Base-by-base conservation (phyloP, 2,113 vertebrate genomes). In the Sturnus vulgaris region DNA sequence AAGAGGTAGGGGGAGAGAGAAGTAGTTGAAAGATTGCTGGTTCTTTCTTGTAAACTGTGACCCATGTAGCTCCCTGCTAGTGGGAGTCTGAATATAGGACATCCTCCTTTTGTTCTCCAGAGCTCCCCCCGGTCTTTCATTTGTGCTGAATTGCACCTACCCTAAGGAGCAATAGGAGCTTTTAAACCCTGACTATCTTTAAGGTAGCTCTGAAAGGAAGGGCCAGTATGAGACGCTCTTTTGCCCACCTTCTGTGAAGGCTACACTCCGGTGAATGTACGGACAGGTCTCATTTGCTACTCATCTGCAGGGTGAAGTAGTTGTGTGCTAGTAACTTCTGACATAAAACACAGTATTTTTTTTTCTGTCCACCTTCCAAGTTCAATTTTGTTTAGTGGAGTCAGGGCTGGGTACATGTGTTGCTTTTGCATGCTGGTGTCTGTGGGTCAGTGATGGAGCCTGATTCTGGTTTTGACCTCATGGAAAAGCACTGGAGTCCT, bases 91-190 rank as follows among this genome's bases (percentile, higher is more conserved):
- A 78, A 83, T 94, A 95, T 93, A 96, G 83, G 83, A 83, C 96
- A 96, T 95, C 86, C 90, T 97, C 86, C 92, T 88, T 92, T 97
- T 97, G 90, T 96, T 95, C 82, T 84, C 76, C 57, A 22, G 15
- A 91, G 47, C 92, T 97, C 53, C 44, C 94, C 84, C 63, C 1
- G 3, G 64, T 86, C 80, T 68, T 82, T 65, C 71, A 46, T 78
- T 91, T 61, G 65, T 21, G 5, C 65, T 86, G 60, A 93, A 44
- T 79, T 72, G 73, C 77, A 93, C 56, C 83, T 93, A 88, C 64
- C 1, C 0, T 69, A 63, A 92, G 77, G 47, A 96, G 64, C 52
- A 82, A 80, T 70, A 85, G 81, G 66, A 95, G 65, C 75, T 93
- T 66, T 44, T 12, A 24, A 82, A 73, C 27, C 44, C 57, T 73